Conservation (phyloP, 2,797 vertebrate genomes). For the Gallinago nigripennis region DNA sequence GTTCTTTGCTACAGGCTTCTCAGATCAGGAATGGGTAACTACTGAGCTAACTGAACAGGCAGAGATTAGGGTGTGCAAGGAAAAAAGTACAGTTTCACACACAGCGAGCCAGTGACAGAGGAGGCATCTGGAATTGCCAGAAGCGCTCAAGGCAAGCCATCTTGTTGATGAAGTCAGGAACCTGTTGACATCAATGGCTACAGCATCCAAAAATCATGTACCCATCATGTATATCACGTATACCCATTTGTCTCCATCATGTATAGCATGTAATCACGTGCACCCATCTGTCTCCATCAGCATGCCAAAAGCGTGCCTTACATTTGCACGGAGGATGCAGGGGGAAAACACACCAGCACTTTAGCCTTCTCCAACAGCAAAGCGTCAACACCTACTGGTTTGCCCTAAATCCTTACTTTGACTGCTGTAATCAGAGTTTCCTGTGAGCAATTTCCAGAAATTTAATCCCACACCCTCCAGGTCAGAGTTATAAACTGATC, state of each 20-base stretch:
- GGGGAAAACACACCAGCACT: neutral
- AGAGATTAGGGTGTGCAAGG: neutral
- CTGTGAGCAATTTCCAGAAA: neutral
- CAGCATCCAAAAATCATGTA: neutral
- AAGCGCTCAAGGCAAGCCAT: neutral
- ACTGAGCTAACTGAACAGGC: neutral
- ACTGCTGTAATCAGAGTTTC: neutral
- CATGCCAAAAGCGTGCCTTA: neutral
- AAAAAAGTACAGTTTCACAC: neutral
- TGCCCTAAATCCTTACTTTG: neutral
- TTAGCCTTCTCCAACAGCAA: neutral
- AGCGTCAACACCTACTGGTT: neutral
- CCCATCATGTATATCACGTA: neutral
- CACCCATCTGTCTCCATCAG: neutral
- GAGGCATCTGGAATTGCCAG: neutral
- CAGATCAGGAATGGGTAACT: neutral
- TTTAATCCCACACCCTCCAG: neutral
- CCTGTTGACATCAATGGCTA: neutral
- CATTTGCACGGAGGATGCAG: neutral
- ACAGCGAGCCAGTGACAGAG: rapidly evolving
- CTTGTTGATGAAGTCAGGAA: neutral
- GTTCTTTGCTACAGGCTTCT: neutral
- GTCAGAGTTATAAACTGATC: neutral
- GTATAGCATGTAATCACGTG: neutral
- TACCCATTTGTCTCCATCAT: neutral